Base-by-base conservation (phyloP, 2,113 vertebrate genomes). In the Otocyon megalotis region DNA sequence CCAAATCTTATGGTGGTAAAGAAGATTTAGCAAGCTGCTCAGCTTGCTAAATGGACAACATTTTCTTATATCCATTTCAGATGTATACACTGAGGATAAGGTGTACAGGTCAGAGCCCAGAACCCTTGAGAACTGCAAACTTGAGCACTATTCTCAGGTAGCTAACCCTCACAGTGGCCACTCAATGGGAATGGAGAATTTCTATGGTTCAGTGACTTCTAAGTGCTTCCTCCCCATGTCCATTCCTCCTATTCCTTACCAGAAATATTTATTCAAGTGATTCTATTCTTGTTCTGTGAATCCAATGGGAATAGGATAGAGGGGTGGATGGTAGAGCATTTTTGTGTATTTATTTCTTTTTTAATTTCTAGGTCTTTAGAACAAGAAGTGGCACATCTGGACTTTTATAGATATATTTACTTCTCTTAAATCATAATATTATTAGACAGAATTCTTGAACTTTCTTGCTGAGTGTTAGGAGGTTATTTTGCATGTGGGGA, bases 171-270 rank as follows among this genome's bases (percentile, higher is more conserved):
- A 43, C 8, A 80, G 30, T 26, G 22, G 9, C 58, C 26, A 15
- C 12, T 43, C 14, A 35, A 14, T 3, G 13, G 19, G n/a, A 15
- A 3, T 11, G 5, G 2, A 67, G 30, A n/a, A 22, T 65, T 50
- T 76, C 32, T 76, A 8, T 35, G 35, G 26, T 35, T 54, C 32
- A 32, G 0, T 50, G 48, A 16, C 3, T 90, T 74, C 48, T 32
- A 14, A 43, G 14, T 85, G 5, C 6, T 30, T 1, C 24, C 8
- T 7, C 7, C 1, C 26, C 14, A 32, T 32, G 17, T 4, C 8
- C 62, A 16, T 62, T 90, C 8, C 63, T 77, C 26, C 48, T 22
- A 16, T 50, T 74, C 3, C 24, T 60, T 14, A 88, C n/a, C 35
- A 80, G 8, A 50, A 76, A 54, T 67, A 1, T 74, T 84, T 79